Conservation (phyloP, 2,113 vertebrate species). For the Protobothrops mucrosquamatus region DNA sequence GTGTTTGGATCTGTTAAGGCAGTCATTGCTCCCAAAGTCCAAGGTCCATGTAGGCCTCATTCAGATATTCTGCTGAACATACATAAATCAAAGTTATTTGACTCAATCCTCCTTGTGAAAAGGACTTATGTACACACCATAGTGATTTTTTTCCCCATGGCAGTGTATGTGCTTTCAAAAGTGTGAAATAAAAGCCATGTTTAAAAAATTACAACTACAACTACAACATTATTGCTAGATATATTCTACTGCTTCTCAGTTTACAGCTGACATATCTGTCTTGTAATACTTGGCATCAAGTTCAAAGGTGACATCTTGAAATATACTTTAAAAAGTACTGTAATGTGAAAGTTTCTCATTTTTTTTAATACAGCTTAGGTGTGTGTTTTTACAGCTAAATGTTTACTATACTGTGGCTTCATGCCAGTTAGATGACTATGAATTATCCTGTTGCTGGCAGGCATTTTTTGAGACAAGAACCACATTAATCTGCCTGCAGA, state of each 20-base stretch:
- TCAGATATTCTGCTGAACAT: not conserved
- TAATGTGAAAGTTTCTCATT: not conserved
- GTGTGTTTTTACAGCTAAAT: not conserved
- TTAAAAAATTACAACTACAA: not conserved
- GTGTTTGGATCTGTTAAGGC: not conserved
- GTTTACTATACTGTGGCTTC: not conserved
- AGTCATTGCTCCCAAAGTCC: not conserved
- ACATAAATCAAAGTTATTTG: not conserved
- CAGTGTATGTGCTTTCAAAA: not conserved
- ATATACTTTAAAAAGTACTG: not conserved
- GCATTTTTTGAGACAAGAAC: not conserved
- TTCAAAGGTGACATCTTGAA: not conserved
- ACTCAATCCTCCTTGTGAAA: not conserved
- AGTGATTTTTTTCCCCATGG: not conserved
- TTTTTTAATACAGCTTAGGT: not conserved
- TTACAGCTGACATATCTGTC: not conserved
- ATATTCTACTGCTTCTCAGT: not conserved
- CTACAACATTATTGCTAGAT: not conserved
- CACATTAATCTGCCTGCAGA: not conserved
- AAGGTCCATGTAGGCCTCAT: not conserved
- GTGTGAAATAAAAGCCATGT: not conserved
- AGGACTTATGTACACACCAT: not conserved
- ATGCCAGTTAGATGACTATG: not conserved
- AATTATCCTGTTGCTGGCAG: not conserved
- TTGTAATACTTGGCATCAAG: not conserved